Percentiles rank a stretch among this genome's conserved stretches.
These are phyloP conservation scores for Ellobius talpinus DNA, from an alignment of 2,113 vertebrate genomes.

Conservation along the genomic window DNA sequence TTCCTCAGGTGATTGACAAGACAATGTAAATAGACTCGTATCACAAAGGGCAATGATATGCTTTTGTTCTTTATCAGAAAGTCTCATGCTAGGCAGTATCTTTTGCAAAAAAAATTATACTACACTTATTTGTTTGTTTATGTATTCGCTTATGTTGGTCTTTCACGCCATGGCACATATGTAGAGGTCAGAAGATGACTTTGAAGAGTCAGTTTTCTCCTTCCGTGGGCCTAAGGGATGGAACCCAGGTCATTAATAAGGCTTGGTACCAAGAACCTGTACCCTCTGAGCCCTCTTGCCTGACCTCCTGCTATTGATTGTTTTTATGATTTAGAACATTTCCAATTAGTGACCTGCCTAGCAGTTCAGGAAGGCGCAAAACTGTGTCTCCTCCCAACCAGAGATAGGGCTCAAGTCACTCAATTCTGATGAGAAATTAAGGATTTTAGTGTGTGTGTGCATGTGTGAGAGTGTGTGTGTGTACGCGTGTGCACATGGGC, in stretches of 20 bases:
- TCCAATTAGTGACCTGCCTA: not conserved
- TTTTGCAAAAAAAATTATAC: not conserved
- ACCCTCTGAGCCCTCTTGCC: not conserved
- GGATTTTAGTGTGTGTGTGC: too few relatives aligned
- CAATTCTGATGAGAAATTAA: not conserved
- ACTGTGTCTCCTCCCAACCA: not conserved
- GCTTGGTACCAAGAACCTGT: not conserved
- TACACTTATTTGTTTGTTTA: not conserved
- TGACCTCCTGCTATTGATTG: not conserved
- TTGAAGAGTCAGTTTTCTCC: not conserved
- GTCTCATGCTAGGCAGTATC: not conserved
- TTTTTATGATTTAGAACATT: not conserved
- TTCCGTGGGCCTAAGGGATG: not conserved
- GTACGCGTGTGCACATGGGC: not conserved
- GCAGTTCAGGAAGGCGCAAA: not conserved
- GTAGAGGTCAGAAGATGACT: not conserved
- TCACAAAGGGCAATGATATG: not conserved
- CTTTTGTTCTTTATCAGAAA: not conserved
- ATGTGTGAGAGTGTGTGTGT: not conserved
- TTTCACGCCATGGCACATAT: not conserved
- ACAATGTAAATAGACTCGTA: not conserved
- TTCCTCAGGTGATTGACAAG: not conserved
- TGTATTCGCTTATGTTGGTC: not conserved
- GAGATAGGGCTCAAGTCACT: not conserved
- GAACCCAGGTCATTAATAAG: not conserved